phyloP scores from a whole-genome alignment of 2,888 invertebrate species.

The Dolichopus griseipennis region DNA sequence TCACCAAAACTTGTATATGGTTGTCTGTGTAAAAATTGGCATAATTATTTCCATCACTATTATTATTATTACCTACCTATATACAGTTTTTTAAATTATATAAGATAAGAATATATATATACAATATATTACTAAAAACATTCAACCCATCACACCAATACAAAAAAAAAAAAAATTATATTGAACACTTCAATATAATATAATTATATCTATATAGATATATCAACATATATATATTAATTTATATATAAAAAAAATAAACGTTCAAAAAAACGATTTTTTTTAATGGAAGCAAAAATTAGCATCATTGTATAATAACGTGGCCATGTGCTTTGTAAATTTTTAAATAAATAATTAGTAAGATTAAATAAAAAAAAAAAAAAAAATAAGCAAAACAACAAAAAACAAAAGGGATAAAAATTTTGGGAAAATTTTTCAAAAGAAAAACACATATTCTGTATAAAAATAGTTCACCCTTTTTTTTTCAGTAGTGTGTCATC shows the following conservation, averaged over 20 bases:
- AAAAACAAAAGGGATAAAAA: not conserved
- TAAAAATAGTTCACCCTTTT: not conserved
- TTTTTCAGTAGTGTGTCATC: not conserved
- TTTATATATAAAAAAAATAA: not conserved
- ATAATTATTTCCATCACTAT: too few species aligned
- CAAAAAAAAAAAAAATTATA: too few species aligned
- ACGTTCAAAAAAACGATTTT: too few species aligned
- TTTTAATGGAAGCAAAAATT: not conserved
- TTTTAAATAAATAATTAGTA: not conserved
- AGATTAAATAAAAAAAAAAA: not conserved
- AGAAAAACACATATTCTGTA: not conserved
- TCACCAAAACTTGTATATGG: too few species aligned
- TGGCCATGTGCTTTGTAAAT: not conserved
- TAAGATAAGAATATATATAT: too few species aligned
- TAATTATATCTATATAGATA: not conserved
- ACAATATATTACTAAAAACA: too few species aligned
- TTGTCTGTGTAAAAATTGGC: too few species aligned
- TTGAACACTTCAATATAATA: not conserved
- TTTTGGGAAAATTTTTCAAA: not conserved
- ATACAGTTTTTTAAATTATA: too few species aligned
- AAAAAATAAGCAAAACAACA: not conserved
- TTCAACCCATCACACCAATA: too few species aligned
- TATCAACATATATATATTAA: not conserved
- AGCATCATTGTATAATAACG: not conserved
- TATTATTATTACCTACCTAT: too few species aligned